Conservation (phyloP, 2,113 vertebrate genomes). For the Boulengeromyrus knoepffleri region DNA sequence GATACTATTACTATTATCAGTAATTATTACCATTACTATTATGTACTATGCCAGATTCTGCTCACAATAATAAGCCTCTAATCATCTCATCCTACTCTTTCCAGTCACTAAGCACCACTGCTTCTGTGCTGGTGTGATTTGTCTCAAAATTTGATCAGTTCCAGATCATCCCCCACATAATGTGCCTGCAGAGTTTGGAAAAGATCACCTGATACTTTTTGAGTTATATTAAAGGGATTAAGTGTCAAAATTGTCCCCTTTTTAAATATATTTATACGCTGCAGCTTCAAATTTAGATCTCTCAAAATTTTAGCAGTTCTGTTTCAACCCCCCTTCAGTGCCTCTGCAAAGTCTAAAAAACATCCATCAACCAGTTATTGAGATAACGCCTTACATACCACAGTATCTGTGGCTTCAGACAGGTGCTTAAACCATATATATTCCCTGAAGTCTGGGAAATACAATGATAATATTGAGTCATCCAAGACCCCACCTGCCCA, state of each 20-base stretch:
- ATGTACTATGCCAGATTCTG: too few species aligned
- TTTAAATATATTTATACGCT: not conserved
- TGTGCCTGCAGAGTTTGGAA: not conserved
- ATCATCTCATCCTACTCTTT: not conserved
- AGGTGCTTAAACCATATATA: not conserved
- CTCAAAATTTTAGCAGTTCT: not conserved
- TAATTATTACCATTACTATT: too few species aligned
- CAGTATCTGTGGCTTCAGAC: not conserved
- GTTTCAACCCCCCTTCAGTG: not conserved
- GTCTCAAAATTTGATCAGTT: not conserved
- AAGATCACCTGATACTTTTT: not conserved
- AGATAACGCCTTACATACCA: not conserved
- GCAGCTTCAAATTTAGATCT: not conserved
- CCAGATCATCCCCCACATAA: not conserved
- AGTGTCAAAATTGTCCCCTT: not conserved
- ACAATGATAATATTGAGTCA: not conserved
- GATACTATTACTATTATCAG: too few species aligned
- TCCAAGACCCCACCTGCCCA: not conserved
- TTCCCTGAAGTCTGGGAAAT: not conserved
- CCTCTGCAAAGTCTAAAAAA: not conserved
- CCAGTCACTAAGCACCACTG: not conserved
- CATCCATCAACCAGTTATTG: not conserved
- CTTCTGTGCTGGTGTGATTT: not conserved
- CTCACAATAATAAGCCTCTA: not conserved
- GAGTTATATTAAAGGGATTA: not conserved